Base-by-base conservation (phyloP, 1,140 invertebrate species). In the Drosophila littoralis region DNA sequence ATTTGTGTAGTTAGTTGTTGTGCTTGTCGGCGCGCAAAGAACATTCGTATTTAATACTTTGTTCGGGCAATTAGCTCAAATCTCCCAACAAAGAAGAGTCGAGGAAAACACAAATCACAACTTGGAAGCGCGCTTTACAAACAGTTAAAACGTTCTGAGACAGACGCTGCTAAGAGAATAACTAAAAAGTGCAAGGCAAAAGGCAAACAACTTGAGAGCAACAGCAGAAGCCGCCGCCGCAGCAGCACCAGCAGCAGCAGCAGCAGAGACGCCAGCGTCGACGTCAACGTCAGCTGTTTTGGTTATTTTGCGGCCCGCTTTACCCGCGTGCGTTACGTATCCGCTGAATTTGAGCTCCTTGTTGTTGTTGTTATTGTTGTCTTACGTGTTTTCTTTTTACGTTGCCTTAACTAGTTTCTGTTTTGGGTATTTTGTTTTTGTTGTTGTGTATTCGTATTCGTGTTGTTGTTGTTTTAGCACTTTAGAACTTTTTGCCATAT, bases 181-280 rank as follows among this genome's bases (percentile, higher is more conserved):
- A 88, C 74, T 75, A 89, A 89, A 89, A 89, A 89, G 71, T 89
- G 84, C 85, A 89, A 79, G 84, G 57, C 46, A 17, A 75, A 75
- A 71, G 42, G 38, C 52, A 59, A 35, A 48, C 45, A 64, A 65
- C 67, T 22, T 64, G 68, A 75, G 52, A 70, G 66, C n/a, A 67
- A 42, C 28, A 35, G n/a, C 46, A 71, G 48, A 52, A 46, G 45
- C 42, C 54, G 61, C n/a, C 63, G 65, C 58, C 17, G 38, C 22
- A 55, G 36, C 50, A n/a, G 12, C 17, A 15, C 33, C 35, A 64
- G 35, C 38, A 55, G 54, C 45, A n/a, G 2, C 22, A 42, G 33
- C 36, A 36, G 48, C 71, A 69, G 58, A 46, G 71, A 67, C 50
- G 42, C 28, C 68, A 63, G 61, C 75, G 65, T 50, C 50, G 10